Conservation (phyloP, 2,888 invertebrate species). For the Apodemia hepburni region DNA sequence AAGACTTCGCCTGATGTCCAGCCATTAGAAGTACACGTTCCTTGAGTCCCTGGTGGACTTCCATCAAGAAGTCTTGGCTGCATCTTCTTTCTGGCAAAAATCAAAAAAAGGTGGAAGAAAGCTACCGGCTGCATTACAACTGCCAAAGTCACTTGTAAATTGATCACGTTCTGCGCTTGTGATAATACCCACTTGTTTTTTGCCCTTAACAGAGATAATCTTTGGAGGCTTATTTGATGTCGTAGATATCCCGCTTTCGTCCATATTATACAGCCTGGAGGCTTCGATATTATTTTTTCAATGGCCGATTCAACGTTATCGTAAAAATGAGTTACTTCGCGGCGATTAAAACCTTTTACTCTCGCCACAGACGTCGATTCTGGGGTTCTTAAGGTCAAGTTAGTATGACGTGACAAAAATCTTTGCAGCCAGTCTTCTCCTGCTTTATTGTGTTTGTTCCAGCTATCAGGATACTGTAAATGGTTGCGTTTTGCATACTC, state of each 20-base stretch:
- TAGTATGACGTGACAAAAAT: slow-evolving; percentile 30
- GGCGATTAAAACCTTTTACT: slow-evolving; percentile 35
- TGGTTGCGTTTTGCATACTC: no score
- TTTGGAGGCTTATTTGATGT: slow-evolving; percentile 33
- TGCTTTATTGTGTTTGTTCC: slow-evolving; percentile 31
- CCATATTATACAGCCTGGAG: not conserved
- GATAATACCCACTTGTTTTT: slow-evolving; percentile 36
- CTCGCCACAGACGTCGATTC: slow-evolving; percentile 35
- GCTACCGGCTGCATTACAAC: slow-evolving; percentile 38
- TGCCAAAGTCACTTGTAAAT: slow-evolving; percentile 34
- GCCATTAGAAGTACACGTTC: slow-evolving; percentile 34
- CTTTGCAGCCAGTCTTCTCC: slow-evolving; percentile 14
- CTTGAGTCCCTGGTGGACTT: slow-evolving; percentile 37
- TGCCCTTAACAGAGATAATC: slow-evolving; percentile 31
- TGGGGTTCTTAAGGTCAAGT: slow-evolving; percentile 33
- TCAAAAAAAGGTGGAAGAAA: slow-evolving; percentile 43
- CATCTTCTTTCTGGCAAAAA: slow-evolving; percentile 42
- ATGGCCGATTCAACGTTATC: slow-evolving; percentile 31
- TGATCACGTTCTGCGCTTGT: slow-evolving; percentile 36
- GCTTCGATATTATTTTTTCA: slow-evolving; percentile 15
- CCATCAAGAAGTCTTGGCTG: slow-evolving; percentile 37
- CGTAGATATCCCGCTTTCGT: slow-evolving; percentile 30
- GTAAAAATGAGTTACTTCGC: slow-evolving; percentile 33
- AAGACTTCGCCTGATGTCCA: slow-evolving; percentile 38
- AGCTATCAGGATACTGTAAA: slow-evolving; percentile 29